These are phyloP conservation scores for Montipora efflorescens DNA, from an alignment of 64 coral and sea anemone species.

Conservation along the genomic window DNA sequence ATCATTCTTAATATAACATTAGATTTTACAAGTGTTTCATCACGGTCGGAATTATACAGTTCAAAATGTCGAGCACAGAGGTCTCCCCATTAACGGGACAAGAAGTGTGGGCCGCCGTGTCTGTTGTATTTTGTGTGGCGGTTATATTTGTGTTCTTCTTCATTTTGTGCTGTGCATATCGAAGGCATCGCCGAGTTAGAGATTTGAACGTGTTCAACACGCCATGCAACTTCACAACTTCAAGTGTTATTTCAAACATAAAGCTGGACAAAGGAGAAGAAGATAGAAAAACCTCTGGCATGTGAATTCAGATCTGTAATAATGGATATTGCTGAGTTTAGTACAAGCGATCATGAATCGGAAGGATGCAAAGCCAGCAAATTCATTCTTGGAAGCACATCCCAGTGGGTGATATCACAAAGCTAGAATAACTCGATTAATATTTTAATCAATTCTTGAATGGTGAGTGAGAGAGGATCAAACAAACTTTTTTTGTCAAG, in stretches of 20 bases:
- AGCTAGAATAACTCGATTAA: no score
- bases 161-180: slow-evolving; percentile 91
- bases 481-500: no score
- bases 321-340: not conserved
- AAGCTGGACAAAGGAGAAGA: not conserved
- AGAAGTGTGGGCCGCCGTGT: slow-evolving; percentile 89
- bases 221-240: not conserved
- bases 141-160: slow-evolving; percentile 87
- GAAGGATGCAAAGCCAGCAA: no score
- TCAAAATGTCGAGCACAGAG: slow-evolving; percentile 47
- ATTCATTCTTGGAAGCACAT: no score
- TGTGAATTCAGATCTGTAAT: not conserved
- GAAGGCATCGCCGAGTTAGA: slow-evolving; percentile 82
- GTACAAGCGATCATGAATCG: no score
- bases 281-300: not conserved
- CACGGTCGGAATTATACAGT: not conserved
- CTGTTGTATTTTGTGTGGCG: slow-evolving; percentile 87
- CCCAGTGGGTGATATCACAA: no score
- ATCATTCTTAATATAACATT: not conserved
- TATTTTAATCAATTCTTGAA: no score
- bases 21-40: not conserved
- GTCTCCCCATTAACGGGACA: slow-evolving; percentile 52
- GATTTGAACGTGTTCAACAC: slow-evolving; percentile 53
- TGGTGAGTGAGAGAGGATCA: no score
- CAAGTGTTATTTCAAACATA: slow-evolving; percentile 16